Evolutionary conservation across 2,888 invertebrate genomes (phyloP).

Genomic region (Portevinia maculata): DNA sequence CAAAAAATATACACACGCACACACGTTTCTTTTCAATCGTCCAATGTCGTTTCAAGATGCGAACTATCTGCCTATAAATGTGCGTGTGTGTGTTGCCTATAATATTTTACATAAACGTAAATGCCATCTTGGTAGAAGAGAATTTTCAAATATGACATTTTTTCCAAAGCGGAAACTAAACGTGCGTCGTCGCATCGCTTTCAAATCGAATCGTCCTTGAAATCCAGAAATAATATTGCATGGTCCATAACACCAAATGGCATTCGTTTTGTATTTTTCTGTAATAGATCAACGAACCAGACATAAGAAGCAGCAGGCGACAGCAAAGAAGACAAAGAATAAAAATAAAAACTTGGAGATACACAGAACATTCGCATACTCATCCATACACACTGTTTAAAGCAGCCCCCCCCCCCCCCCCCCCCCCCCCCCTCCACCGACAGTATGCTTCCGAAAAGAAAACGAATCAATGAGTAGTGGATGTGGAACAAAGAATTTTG

Average conservation of each 20-base stretch:
- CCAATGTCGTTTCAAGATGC: too few species aligned
- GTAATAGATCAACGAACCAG: slow-evolving; percentile 39
- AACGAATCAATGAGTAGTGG: slow-evolving; percentile 12
- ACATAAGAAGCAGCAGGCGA: slow-evolving; percentile 15
- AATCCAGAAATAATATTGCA: background rate
- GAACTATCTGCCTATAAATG: too few species aligned
- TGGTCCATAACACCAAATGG: background rate
- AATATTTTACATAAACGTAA: too few species aligned
- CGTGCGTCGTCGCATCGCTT: too few species aligned
- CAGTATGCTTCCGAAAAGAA: background rate
- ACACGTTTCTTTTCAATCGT: too few species aligned
- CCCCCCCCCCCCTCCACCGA: background rate
- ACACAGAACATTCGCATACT: background rate
- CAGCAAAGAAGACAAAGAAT: slow-evolving; percentile 16
- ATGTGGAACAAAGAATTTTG: slow-evolving; percentile 28
- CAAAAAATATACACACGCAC: too few species aligned
- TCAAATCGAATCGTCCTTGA: background rate
- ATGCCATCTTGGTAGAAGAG: too few species aligned
- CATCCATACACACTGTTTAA: background rate
- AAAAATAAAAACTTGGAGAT: slow-evolving; percentile 16
- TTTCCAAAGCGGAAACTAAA: too few species aligned
- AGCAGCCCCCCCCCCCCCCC: background rate
- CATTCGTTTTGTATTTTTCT: background rate
- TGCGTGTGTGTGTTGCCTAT: too few species aligned
- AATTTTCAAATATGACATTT: too few species aligned